Evolutionary conservation across 2,113 vertebrate species (phyloP), one percentile per base, ranked within the genome.

Genomic region (Eclectus roratus): DNA sequence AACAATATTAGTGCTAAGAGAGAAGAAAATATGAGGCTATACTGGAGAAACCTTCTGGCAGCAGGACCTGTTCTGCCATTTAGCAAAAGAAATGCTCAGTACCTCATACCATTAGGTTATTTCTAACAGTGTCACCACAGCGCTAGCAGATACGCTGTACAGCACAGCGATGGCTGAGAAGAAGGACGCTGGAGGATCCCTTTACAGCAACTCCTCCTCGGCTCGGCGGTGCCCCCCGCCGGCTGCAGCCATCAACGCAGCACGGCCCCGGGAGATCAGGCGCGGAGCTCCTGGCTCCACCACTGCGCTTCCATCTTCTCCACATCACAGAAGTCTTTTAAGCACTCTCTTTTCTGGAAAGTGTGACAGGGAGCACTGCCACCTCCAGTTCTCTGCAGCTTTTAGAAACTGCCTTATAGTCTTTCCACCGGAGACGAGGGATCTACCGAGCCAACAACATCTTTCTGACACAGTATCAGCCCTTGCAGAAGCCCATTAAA

Each of bases 201-300:
- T 9, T 31, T 10, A 17, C 6, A 13, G 0, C 24, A 46, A 2
- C 21, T 11, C 44, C 65, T 82, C 27, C 68, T 47, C 27, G 2
- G 91, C 88, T 58, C 91, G 3, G 81, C 14, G 3, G 28, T 24
- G 93, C 94, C 94, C 33, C 89, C 89, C 64, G 0, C 71, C 8
- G 83, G 83, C 74, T 76, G 64, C 71, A 37, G 61, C n/a, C 79
- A 77, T 0, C 3, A 66, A 13, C 52, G 24, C 52, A 72, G 9
- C 10, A 0, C 1, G 0, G 7, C 35, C 11, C 72, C 28, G 1
- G 37, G 18, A 4, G 1, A 35, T 18, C 29, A 5, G 41, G 7
- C 0, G 1, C 74, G 55, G 6, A 53, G 47, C 66, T 20, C 7
- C 56, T 35, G 1, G 0, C 17, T 28, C 56, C 70, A 4, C 2